Base-by-base conservation (phyloP, 37 sponge, comb jelly and placozoan species). In the Mnemiopsis leidyi region DNA sequence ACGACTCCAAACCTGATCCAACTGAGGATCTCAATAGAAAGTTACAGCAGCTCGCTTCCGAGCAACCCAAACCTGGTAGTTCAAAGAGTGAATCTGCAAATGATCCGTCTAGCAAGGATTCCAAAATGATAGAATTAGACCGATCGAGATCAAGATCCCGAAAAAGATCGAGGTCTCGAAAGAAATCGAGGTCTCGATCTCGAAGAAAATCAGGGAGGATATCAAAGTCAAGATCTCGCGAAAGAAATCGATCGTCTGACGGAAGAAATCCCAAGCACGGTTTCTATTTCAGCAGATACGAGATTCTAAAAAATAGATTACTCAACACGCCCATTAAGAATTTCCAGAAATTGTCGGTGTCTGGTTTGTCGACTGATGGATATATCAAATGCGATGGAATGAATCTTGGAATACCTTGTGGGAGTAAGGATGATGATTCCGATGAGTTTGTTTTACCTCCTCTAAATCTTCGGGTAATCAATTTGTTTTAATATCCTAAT, bases 291-390 rank as follows among this genome's bases (percentile, higher is more conserved):
- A 48, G 61, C 13, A 48, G 61, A 13, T 48, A 48, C 61, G 61
- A 48, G 13, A 20, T 69, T 69, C 7, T 25, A 3, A 69, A 28
- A 25, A 5, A 69, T 5, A 69, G 29, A 69, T n/a, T 69, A 69
- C 73, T 69, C 9, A 69, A 77, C 36, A 77, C 79, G 0, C 79
- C 79, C 35, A 77, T 77, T 36, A 77, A 77, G 32, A 1, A 77
- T 32, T 77, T 77, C 18, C 79, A 26, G 16, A 31, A 34, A 3
- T 34, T 77, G 7, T 28, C 35, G 3, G 18, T 16, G 20, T 32
- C 79, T 77, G 79, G 32, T 34, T 33, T 77, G 18, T 32, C 79
- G 36, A 2, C 35, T 34, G 79, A 77, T 77, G 79, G 79, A 31
- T 77, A 33, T 20, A 7, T 77, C 32, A 77, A 77, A 1, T 77